Evolutionary conservation across 1,140 invertebrate species (phyloP).

Genomic region (Cataglyphis hispanica): DNA sequence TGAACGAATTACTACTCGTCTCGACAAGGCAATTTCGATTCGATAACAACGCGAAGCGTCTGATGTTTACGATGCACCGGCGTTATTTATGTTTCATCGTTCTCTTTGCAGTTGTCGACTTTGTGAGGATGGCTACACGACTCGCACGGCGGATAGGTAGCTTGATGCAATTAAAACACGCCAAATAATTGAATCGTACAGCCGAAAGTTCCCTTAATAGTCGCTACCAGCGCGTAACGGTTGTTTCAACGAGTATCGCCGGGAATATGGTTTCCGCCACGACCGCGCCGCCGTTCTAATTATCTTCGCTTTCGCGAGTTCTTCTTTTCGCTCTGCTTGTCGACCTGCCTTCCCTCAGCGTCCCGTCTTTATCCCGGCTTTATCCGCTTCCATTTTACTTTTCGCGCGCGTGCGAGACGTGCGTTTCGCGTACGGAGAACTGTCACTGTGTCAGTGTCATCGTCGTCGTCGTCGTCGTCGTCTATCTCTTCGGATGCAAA

Average conservation of each 20-base stretch:
- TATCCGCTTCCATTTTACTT: conserved; percentile 4
- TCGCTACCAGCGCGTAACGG: conserved; percentile 79
- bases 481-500: neutral
- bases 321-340: conserved; percentile 28
- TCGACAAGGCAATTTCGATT: conserved; percentile 1
- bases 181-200: conserved; percentile 79
- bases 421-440: neutral
- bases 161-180: conserved; percentile 78
- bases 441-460: neutral
- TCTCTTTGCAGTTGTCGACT: neutral
- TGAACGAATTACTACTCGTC: neutral
- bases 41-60: neutral
- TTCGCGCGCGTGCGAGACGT: neutral
- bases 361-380: neutral
- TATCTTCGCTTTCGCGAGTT: conserved; percentile 68
- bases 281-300: conserved; percentile 67
- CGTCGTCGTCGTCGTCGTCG: neutral
- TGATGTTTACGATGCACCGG: conserved; percentile 11
- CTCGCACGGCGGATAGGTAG: conserved; percentile 63
- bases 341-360: conserved; percentile 2
- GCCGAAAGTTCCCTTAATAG: conserved; percentile 80
- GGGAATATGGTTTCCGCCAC: conserved; percentile 63
- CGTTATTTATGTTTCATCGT: neutral
- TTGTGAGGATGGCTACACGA: neutral
- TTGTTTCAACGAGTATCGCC: conserved; percentile 79